Percentiles rank a stretch among this genome's conserved stretches.
Conservation (phyloP, 2,113 vertebrate species). For the Phalacrocorax carbo region DNA sequence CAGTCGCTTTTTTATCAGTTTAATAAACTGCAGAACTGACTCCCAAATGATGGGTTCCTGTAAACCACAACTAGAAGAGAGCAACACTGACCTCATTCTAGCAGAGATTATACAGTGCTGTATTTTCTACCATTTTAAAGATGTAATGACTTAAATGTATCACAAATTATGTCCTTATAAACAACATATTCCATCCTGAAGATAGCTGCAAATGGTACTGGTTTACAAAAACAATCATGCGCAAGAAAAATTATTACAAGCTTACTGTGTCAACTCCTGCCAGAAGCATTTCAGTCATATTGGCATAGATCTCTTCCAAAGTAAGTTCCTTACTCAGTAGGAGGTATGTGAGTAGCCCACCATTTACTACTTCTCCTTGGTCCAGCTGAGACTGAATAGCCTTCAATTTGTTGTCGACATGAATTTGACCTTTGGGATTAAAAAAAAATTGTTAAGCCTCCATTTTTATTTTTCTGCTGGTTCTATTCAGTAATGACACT, state of each 20-base stretch:
- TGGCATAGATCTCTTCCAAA: constrained; percentile 92
- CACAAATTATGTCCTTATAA: background rate
- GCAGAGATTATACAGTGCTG: background rate
- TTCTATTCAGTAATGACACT: background rate
- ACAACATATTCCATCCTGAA: background rate
- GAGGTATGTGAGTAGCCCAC: constrained; percentile 86
- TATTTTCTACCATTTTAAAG: background rate
- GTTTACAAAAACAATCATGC: background rate
- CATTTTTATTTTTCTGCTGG: background rate
- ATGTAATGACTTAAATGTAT: background rate
- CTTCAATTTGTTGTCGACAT: constrained; percentile 81
- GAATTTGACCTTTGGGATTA: constrained; percentile 81
- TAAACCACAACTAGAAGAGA: background rate
- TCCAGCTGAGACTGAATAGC: constrained; percentile 79
- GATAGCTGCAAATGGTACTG: background rate
- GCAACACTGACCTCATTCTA: background rate
- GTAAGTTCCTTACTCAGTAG: constrained; percentile 84
- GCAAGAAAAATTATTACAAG: background rate
- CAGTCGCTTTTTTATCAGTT: background rate
- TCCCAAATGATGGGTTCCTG: background rate
- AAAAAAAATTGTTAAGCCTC: background rate
- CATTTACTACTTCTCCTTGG: constrained; percentile 76
- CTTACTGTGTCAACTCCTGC: constrained; percentile 91
- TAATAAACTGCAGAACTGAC: background rate
- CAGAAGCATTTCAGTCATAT: constrained; percentile 91